Evolutionary conservation across 2,888 invertebrate species (phyloP).

Genomic region (Herminia tarsipennalis): DNA sequence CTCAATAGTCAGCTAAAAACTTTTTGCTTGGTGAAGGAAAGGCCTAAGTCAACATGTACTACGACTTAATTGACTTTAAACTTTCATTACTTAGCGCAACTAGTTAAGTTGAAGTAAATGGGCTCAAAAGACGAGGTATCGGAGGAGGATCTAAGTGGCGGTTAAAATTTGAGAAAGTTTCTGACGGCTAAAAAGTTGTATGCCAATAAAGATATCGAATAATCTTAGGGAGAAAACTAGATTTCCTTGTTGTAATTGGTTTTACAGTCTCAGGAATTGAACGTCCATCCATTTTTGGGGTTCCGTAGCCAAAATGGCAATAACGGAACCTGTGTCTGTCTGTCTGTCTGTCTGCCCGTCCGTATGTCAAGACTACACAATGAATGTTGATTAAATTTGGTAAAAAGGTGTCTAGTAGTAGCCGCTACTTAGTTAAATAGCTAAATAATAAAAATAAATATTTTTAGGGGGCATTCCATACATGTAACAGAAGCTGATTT

Average conservation of each 20-base stretch:
- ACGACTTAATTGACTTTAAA: conserved; percentile 9
- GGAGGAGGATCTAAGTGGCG: conserved; percentile 7
- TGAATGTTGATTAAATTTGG: too few species aligned
- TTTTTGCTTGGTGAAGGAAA: neutral
- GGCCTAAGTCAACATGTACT: neutral
- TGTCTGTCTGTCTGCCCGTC: too few species aligned
- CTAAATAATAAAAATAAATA: too few species aligned
- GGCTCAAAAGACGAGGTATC: neutral
- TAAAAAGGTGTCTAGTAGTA: too few species aligned
- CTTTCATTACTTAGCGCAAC: conserved; percentile 6
- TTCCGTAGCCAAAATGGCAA: too few species aligned
- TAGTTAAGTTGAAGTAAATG: conserved; percentile 5
- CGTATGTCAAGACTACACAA: too few species aligned
- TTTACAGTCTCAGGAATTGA: too few species aligned
- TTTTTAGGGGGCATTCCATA: too few species aligned
- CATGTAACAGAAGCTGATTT: too few species aligned
- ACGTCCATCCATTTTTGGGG: too few species aligned
- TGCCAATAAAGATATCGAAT: conserved; percentile 6
- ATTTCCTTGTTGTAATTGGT: neutral
- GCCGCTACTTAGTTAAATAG: too few species aligned
- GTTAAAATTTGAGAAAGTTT: conserved; percentile 11
- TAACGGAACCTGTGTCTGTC: too few species aligned
- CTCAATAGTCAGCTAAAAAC: neutral
- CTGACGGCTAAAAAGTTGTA: conserved; percentile 2
- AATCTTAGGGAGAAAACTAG: neutral